Evolutionary conservation across 2,888 invertebrate genomes (phyloP), one percentile per base, ranked within the genome.

Genomic region (Drosophila diplacantha): DNA sequence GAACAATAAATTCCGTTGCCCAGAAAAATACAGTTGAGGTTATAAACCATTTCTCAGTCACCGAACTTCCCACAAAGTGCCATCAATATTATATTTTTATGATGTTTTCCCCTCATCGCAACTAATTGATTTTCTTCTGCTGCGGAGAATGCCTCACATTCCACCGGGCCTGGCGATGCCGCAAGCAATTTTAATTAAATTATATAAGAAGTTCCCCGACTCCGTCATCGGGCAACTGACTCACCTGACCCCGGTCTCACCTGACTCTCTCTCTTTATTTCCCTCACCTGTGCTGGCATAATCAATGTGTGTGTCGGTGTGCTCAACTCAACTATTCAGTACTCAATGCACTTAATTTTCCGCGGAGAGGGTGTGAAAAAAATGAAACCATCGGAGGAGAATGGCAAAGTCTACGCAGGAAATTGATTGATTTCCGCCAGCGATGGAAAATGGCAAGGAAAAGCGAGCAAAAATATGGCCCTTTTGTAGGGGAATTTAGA

Each of bases 351-450:
- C 43, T 66, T 61, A 24, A 38, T 43, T 52, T 35, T 22, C 47
- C 35, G 32, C 11, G 12, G 16, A 39, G 20, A 29, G 53, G 11
- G 29, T 46, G 51, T 6, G 43, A 39, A 53, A 39, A 9, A 69
- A 43, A 26, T 8, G 29, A 18, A 54, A 29, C 37, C 38, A 55
- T 39, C 49, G 4, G 8, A 39, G 4, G 8, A 39, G 67, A 71
- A 71, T 67, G 64, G 74, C 53, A 49, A 66, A 67, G 78, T 82
- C 82, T 78, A 72, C 65, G 69, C 80, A 79, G 78, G 78, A 78
- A 78, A 82, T 82, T 78, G 78, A 82, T 78, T 76, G 78, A 78
- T 78, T 82, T 78, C 78, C 78, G 74, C 34, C 50, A 26, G 14
- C 14, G 39, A 56, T 51, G 63, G 50, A 41, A 44, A 29, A 44